phyloP scores from a whole-genome alignment of 2,888 invertebrate species.

The Nematopogon swammerdamellus region DNA sequence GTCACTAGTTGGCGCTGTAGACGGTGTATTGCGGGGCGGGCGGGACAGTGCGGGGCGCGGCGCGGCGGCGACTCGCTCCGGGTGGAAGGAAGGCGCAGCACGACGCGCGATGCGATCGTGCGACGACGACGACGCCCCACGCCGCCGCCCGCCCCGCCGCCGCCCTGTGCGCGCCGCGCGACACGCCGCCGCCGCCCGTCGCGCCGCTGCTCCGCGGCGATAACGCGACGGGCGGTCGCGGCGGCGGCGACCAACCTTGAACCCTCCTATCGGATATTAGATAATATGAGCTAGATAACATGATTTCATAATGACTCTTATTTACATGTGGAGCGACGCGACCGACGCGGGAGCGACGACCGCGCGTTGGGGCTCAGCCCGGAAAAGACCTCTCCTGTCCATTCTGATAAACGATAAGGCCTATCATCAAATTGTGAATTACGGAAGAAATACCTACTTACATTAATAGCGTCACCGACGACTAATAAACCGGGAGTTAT shows the following conservation, averaged over 20 bases:
- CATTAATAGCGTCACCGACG: no score
- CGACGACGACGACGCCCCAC: no score
- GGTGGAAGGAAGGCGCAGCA: neutral
- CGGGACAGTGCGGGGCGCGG: no score
- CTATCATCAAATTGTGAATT: no score
- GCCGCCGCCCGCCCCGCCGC: constrained; percentile 19
- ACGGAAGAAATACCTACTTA: no score
- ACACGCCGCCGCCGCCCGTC: constrained; percentile 13
- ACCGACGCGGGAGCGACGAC: neutral
- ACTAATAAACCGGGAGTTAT: no score
- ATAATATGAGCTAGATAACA: constrained; percentile 31
- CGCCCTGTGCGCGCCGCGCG: constrained; percentile 16
- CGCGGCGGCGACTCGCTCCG: no score
- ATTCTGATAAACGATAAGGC: no score
- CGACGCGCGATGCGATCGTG: neutral
- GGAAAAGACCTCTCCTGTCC: neutral
- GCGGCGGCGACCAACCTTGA: constrained; percentile 35
- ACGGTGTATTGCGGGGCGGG: constrained; percentile 40
- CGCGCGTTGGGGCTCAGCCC: neutral
- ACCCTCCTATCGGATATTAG: constrained; percentile 40
- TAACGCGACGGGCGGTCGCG: no score
- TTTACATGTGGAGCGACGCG: neutral
- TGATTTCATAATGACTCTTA: constrained; percentile 18
- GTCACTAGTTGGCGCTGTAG: constrained; percentile 37
- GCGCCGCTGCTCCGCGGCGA: constrained; percentile 22